Conservation (phyloP, 1,140 invertebrate species). For the Leucophenga varia region DNA sequence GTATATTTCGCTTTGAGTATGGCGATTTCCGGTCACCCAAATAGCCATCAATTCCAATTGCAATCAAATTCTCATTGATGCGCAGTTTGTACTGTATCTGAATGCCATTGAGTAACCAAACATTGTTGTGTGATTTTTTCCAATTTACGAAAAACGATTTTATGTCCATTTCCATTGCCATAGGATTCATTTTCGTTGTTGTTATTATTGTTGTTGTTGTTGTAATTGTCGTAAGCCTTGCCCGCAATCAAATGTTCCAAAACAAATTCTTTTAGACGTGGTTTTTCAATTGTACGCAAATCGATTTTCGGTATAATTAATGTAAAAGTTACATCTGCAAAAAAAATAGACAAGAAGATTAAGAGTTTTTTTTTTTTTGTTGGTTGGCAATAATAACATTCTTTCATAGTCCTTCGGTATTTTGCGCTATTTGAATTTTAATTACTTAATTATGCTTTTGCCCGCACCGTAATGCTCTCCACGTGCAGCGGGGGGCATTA, state of each 20-base stretch:
- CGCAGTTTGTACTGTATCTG: conserved; percentile 52
- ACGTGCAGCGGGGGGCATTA: no score
- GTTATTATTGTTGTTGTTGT: conserved; percentile 30
- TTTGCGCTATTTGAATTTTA: no score
- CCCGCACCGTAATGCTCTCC: no score
- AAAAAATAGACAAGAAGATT: conserved; percentile 17
- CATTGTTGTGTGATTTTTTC: conserved; percentile 60
- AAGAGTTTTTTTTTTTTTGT: conserved; percentile 1
- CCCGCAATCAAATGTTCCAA: conserved; percentile 62
- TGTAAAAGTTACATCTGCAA: conserved; percentile 63
- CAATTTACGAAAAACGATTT: conserved; percentile 56
- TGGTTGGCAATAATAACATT: no score
- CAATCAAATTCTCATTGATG: conserved; percentile 53
- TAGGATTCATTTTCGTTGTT: conserved; percentile 52
- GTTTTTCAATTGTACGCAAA: conserved; percentile 57
- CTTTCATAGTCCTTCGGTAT: no score
- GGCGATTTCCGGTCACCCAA: conserved; percentile 53
- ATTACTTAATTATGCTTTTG: no score
- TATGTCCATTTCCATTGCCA: conserved; percentile 56
- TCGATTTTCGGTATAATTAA: conserved; percentile 62
- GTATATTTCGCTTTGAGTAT: conserved; percentile 55
- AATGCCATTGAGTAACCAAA: conserved; percentile 54
- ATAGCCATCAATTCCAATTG: conserved; percentile 54
- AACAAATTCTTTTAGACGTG: conserved; percentile 60
- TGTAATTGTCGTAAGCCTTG: conserved; percentile 59